Evolutionary conservation across 92 coral and sea anemone species (phyloP).

Genomic region (Desmophyllum pertusum): DNA sequence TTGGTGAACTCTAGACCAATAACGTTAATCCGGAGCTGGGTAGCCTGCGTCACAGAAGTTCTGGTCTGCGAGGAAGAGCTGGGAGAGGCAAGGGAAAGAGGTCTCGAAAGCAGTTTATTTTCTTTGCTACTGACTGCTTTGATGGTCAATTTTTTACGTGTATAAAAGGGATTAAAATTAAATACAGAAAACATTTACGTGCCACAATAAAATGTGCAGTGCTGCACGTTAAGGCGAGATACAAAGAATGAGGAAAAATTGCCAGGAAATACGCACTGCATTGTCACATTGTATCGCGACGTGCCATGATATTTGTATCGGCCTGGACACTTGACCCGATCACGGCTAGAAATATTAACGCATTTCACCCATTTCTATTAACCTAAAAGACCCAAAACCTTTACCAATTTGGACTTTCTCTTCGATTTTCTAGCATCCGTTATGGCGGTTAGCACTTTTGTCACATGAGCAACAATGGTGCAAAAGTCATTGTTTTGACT

Average conservation of each 20-base stretch:
- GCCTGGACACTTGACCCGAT: not conserved
- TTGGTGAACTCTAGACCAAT: not conserved
- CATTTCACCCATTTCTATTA: not conserved
- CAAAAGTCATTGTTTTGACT: too few relatives aligned
- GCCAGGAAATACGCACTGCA: slow-evolving; percentile 4
- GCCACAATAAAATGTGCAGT: not conserved
- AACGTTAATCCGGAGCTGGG: too few relatives aligned
- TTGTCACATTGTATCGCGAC: not conserved
- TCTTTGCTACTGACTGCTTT: not conserved
- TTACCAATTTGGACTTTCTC: too few relatives aligned
- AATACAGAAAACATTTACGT: not conserved
- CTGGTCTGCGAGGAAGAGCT: too few relatives aligned
- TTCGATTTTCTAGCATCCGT: too few relatives aligned
- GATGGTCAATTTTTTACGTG: too few relatives aligned
- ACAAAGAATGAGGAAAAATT: slow-evolving; percentile 17
- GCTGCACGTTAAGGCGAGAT: not conserved
- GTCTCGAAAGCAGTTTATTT: not conserved
- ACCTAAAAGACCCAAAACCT: not conserved
- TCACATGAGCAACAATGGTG: too few relatives aligned
- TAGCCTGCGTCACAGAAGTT: too few relatives aligned
- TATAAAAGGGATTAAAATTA: too few relatives aligned
- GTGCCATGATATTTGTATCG: not conserved
- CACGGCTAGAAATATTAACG: not conserved
- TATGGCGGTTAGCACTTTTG: too few relatives aligned
- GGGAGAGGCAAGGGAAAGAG: not conserved